Conservation (phyloP, 1,140 invertebrate genomes). For the Philotrypesis tridentata region DNA sequence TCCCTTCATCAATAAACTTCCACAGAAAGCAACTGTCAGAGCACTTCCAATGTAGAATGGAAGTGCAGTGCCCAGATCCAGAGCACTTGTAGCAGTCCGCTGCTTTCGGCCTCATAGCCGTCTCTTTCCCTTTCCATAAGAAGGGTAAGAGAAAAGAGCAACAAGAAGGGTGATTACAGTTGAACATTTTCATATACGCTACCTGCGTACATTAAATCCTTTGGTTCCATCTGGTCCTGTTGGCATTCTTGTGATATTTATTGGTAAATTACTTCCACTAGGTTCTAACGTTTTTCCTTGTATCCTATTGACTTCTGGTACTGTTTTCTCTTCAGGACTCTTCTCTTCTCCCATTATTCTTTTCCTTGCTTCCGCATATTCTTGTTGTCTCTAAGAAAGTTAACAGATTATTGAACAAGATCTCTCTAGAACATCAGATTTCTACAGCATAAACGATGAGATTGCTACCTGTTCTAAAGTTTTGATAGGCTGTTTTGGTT, state of each 20-base stretch:
- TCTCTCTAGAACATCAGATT: neutral
- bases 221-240: constrained; percentile 76
- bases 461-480: constrained; percentile 82
- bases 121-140: constrained; percentile 54
- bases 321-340: constrained; percentile 82
- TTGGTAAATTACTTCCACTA: constrained; percentile 55
- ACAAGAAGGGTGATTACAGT: constrained; percentile 60
- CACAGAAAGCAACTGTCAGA: constrained; percentile 26
- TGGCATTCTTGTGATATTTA: constrained; percentile 74
- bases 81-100: constrained; percentile 54
- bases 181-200: constrained; percentile 64
- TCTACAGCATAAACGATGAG: too few species aligned
- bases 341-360: constrained; percentile 87
- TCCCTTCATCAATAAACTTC: constrained; percentile 1
- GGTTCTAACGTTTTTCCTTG: constrained; percentile 59
- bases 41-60: neutral
- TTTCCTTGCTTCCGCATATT: constrained; percentile 89
- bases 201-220: constrained; percentile 77
- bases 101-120: constrained; percentile 70
- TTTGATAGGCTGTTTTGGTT: constrained; percentile 84
- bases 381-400: constrained; percentile 81
- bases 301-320: constrained; percentile 76
- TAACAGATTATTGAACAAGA: neutral
- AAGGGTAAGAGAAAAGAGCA: constrained; percentile 59
- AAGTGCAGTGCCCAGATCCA: constrained; percentile 25